Conservation (phyloP, 2,113 vertebrate species). For the Archilochus colubris region DNA sequence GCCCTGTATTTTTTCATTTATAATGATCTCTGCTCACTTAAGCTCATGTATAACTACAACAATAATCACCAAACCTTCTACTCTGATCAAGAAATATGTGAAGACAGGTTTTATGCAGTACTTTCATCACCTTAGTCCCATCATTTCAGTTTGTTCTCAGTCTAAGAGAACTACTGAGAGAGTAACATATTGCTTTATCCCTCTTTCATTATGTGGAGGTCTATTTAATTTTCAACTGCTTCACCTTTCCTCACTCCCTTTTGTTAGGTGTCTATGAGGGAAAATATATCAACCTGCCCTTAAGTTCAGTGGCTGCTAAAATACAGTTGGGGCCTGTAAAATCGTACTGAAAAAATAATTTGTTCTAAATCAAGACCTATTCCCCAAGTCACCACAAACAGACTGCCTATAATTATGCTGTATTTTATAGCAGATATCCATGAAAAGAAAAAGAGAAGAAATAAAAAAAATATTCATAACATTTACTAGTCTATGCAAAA, state of each 20-base stretch:
- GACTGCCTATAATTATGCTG: background rate
- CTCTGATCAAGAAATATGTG: background rate
- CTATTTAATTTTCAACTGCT: conserved; percentile 2
- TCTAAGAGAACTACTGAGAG: background rate
- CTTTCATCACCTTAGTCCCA: background rate
- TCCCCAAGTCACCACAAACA: background rate
- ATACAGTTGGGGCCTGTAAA: background rate
- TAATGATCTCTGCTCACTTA: background rate
- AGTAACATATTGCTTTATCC: background rate
- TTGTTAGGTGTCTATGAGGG: background rate
- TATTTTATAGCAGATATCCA: background rate
- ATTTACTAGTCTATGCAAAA: background rate
- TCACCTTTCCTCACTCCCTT: background rate
- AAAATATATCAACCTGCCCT: background rate
- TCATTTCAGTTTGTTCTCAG: background rate
- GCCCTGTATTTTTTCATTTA: background rate
- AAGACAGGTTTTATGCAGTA: background rate
- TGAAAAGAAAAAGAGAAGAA: background rate
- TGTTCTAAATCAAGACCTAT: background rate
- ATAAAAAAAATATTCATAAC: background rate
- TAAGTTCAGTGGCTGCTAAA: background rate
- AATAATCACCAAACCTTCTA: background rate
- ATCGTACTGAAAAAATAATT: background rate
- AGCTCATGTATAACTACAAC: background rate
- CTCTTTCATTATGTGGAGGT: background rate